Evolutionary conservation across 2,113 vertebrate genomes (phyloP).

Genomic region (Odontesthes bonariensis): DNA sequence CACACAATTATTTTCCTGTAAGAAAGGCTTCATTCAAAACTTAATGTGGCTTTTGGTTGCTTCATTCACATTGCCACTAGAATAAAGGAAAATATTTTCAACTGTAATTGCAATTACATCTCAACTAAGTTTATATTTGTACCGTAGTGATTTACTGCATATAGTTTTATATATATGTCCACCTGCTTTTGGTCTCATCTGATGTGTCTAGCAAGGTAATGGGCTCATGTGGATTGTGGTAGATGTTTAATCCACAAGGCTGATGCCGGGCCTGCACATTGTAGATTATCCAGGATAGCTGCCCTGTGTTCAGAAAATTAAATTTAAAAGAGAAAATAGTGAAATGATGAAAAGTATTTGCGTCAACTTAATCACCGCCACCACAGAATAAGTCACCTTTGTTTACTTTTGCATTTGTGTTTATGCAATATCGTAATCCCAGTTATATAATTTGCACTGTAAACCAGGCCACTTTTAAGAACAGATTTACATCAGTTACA

Average conservation of each 20-base stretch:
- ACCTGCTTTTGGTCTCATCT: neutral
- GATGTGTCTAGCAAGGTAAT: conserved; percentile 16
- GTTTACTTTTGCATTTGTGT: neutral
- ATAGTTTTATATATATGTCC: neutral
- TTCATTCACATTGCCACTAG: no score
- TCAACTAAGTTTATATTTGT: neutral
- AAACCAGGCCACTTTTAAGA: neutral
- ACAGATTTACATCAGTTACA: neutral
- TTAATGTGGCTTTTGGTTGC: no score
- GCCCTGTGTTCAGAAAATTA: neutral
- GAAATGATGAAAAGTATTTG: conserved; percentile 3
- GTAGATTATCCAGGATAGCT: neutral
- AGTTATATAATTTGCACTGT: neutral
- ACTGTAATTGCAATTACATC: no score
- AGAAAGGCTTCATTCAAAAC: no score
- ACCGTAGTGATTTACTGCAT: neutral
- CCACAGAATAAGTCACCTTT: neutral
- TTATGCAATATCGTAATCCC: neutral
- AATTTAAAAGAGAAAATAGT: neutral
- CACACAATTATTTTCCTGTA: no score
- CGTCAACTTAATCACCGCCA: neutral
- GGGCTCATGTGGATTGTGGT: conserved; percentile 5
- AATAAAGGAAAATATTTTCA: no score
- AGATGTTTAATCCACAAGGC: neutral
- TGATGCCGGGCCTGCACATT: neutral